A percentile compares a stretch with the other conserved stretches of the same genome.
These are phyloP conservation scores for Hymenochirus boettgeri DNA, from an alignment of 2,113 vertebrate genomes.

Conservation along the genomic window DNA sequence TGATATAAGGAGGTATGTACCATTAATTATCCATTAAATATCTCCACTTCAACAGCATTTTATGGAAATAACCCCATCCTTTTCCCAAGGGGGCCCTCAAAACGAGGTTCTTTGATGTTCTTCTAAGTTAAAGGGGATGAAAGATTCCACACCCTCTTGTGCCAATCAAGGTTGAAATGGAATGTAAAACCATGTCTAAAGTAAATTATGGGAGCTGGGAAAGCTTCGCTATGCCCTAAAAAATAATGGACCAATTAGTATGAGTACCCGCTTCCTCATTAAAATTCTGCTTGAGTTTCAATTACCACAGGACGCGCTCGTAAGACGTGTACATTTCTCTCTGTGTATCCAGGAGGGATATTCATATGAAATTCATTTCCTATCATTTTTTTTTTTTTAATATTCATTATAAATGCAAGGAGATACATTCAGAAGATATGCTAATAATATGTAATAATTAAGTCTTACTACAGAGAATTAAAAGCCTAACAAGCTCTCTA, in stretches of 20 bases:
- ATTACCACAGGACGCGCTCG: slow-evolving; percentile 45
- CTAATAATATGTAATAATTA: slow-evolving; percentile 23
- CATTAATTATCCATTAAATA: too few species aligned
- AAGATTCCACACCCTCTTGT: slow-evolving; percentile 6
- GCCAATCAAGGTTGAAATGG: slow-evolving; percentile 31
- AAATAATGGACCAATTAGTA: slow-evolving; percentile 45
- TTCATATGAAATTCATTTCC: not conserved
- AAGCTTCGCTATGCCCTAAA: slow-evolving; percentile 43
- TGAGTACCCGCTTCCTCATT: slow-evolving; percentile 46
- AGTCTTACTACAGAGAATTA: slow-evolving; percentile 14
- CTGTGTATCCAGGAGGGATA: not conserved
- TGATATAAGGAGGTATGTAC: too few species aligned
- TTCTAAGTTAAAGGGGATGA: slow-evolving; percentile 3
- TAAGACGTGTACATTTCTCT: slow-evolving; percentile 15
- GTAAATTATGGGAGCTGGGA: slow-evolving; percentile 17
- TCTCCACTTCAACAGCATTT: not conserved
- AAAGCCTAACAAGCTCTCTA: not conserved
- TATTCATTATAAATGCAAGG: slow-evolving; percentile 18
- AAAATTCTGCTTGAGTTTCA: slow-evolving; percentile 48
- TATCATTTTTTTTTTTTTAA: not conserved
- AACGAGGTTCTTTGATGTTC: not conserved
- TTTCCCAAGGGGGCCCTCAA: not conserved
- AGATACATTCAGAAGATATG: not conserved
- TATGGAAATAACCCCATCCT: not conserved
- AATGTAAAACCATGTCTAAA: slow-evolving; percentile 29